phyloP scores from a whole-genome alignment of 2,797 vertebrate genomes.

The Echeneis naucrates region DNA sequence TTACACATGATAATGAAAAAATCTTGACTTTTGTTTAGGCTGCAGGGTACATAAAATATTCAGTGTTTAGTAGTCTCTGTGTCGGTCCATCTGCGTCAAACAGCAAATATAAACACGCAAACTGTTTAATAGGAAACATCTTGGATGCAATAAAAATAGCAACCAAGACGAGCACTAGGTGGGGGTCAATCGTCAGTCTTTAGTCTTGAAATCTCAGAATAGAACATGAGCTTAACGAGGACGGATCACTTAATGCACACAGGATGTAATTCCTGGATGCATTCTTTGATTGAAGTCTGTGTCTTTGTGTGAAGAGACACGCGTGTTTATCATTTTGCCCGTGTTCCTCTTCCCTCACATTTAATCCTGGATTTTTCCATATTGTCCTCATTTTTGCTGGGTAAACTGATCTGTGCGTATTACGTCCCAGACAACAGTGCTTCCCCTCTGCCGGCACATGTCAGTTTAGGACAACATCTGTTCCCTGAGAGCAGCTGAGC shows the following conservation, averaged over 20 bases:
- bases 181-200: too few species aligned
- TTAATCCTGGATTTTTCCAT: conserved; percentile 48
- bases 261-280: not conserved
- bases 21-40: too few species aligned
- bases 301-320: conserved; percentile 25
- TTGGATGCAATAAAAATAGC: too few species aligned
- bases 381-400: conserved; percentile 45
- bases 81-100: too few species aligned
- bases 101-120: too few species aligned
- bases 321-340: conserved; percentile 31
- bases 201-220: not conserved
- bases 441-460: conserved; percentile 37
- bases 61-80: too few species aligned
- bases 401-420: conserved; percentile 59
- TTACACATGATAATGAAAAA: not conserved
- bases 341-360: conserved; percentile 31
- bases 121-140: too few species aligned
- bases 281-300: conserved; percentile 16
- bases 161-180: too few species aligned
- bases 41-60: too few species aligned
- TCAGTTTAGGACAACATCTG: conserved; percentile 71
- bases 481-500: conserved; percentile 56
- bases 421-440: conserved; percentile 29
- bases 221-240: not conserved
- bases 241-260: not conserved